Evolutionary conservation across 2,888 invertebrate species (phyloP).

Genomic region (Nesidiocoris tenuis): DNA sequence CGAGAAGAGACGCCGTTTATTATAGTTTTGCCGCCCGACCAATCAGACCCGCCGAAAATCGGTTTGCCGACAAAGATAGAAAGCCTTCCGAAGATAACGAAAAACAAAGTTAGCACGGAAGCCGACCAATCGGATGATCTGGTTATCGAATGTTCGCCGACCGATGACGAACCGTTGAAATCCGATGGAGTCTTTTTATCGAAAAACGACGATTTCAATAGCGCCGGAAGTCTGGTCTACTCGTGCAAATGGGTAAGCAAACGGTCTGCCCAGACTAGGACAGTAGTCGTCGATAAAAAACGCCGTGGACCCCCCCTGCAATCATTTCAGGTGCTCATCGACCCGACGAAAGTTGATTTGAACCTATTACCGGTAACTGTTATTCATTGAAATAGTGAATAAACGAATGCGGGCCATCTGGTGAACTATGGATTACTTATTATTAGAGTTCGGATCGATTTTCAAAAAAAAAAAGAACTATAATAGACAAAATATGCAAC

Average conservation of each 20-base stretch:
- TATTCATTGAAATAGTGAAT: neutral
- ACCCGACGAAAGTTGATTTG: conserved; percentile 17
- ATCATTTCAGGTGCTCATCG: conserved; percentile 19
- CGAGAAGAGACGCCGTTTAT: conserved; percentile 19
- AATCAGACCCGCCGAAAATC: neutral
- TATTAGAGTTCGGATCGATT: too few species aligned
- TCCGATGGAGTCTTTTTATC: neutral
- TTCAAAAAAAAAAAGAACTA: neutral
- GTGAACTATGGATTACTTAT: neutral
- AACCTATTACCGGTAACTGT: conserved; percentile 29
- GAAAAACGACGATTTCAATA: conserved; percentile 4
- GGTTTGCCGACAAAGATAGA: neutral
- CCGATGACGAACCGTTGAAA: neutral
- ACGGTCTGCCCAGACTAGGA: conserved; percentile 5
- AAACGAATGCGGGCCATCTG: neutral
- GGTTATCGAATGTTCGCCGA: conserved; percentile 24
- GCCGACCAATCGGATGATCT: neutral
- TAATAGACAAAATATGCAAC: neutral
- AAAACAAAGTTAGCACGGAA: conserved; percentile 2
- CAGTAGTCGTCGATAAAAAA: conserved; percentile 14
- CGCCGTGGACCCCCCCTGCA: conserved; percentile 25
- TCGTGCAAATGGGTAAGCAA: conserved; percentile 24
- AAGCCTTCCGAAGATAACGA: neutral
- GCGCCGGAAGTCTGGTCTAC: conserved; percentile 6
- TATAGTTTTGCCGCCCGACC: conserved; percentile 22